Base-by-base conservation (phyloP, 2,797 vertebrate genomes). In the Megaceryle alcyon region DNA sequence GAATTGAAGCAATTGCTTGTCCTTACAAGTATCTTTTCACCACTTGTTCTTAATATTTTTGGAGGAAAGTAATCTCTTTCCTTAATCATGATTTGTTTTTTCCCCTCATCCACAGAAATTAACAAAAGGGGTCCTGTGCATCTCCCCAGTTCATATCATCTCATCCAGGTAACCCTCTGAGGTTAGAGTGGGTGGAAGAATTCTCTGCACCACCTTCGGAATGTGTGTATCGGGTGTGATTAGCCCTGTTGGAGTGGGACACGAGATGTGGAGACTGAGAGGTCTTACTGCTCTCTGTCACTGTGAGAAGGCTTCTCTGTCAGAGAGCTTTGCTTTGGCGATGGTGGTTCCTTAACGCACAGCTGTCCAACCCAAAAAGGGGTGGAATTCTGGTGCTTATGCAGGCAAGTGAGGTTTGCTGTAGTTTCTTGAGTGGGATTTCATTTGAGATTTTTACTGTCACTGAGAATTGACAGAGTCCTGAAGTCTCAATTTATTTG, bases 211-310 rank as follows among this genome's bases (percentile, higher is more conserved):
- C 28, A 43, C 18, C 28, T 44, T 20, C 3, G 4, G n/a, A 35
- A 28, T 23, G 18, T 0, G 1, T 23, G 3, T 15, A 10, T 61
- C 2, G 6, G 39, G 16, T 21, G 3, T 2, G 12, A 48, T 63
- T 33, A 73, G 18, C 43, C 33, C 35, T 41, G 18, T 3, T 7
- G 11, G 28, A 51, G 39, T 4, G 14, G 39, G 26, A 56, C 43
- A 63, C 33, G 59, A 70, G 31, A 11, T 26, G 39, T 25, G 31
- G 31, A 44, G 26, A 2, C 2, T 3, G 4, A 65, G 61, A 59
- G 18, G 10, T 37, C 6, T 14, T 1, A 0, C 7, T 46, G 3
- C 5, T 35, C 10, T 9, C 6, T 12, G 10, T 68, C 0, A 1
- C 43, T 65, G 48, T 29, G 19, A 41, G 9, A 18, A 6, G 18